Base-by-base conservation (phyloP, 2,888 invertebrate genomes). In the Ochropleura leucogaster region DNA sequence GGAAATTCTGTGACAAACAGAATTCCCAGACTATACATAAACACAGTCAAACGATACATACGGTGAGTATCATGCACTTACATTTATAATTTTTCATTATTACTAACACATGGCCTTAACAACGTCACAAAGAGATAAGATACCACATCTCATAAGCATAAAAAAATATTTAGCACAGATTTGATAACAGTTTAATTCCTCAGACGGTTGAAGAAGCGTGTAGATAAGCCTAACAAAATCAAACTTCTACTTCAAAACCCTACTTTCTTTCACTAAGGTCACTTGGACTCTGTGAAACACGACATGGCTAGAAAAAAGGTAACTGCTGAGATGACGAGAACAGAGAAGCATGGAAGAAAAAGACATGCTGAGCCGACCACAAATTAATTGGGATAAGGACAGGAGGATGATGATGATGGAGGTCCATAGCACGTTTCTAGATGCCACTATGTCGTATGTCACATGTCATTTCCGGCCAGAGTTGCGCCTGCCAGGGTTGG, bases 81-180 rank as follows among this genome's bases (percentile, higher is more conserved):
- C 47, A 40, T 53, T 63, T 18, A 71, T 55, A 44, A 55, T 63
- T 71, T 63, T 76, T 71, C 77, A 71, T 57, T 51, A 51, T 49
- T 55, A 44, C 62, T 63, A 8, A 44, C 76, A 77, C 44, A 71
- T 71, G 78, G 63, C 76, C 46, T 71, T 51, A 49, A 51, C 55
- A 20, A 51, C 63, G 55, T 78, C 63, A 77, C 57, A 20, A 0
- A 51, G 40, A 71, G 78, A 77, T 77, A 77, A 77, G 78, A 77
- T 78, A 78, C 14, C 12, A 40, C 14, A 20, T n/a, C 49, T 20
- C 53, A 42, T 42, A 20, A n/a, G 5, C 49, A 70, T 69, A 44
- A 62, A 77, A 70, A 63, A 46, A 9, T 20, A 18, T 77, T 63
- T n/a, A 40, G 49, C 49, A 62, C 49, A 70, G 44, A 70, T 77